Evolutionary conservation across 2,797 vertebrate species (phyloP), one percentile per base, ranked within the genome.

Genomic region (Epinephelus malabaricus): DNA sequence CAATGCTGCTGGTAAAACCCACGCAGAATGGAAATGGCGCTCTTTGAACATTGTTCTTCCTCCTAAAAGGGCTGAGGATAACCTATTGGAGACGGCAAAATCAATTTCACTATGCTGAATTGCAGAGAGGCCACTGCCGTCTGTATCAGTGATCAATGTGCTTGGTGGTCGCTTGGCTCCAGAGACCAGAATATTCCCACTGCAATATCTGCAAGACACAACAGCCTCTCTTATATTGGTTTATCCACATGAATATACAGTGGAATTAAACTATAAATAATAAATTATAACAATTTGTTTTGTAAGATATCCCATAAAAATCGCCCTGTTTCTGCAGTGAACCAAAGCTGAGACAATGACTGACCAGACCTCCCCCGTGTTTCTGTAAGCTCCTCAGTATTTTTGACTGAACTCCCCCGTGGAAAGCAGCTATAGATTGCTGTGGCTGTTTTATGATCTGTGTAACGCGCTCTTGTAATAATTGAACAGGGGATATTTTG

Each of bases 401-500:
- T 8, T 64, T 18, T 54, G n/a, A 79, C 27, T 27, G 27, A 53
- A 68, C 30, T 53, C 53, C 64, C 63, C 18, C 7, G 14, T 27
- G 59, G 64, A 6, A 40, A 70, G 51, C 59, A 65, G 54, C 62
- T 7, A 30, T 18, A 27, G 45, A 69, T 72, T 0, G 49, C n/a
- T 6, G 50, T 0, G 40, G 73, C 75, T 63, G 62, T 64, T 76
- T 89, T 62, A 84, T 85, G 69, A 77, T 81, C 85, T 75, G 73
- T 80, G 75, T 71, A 82, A 89, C 51, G 70, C 38, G 51, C 72
- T 82, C 77, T 69, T 63, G 63, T 69, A 34, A 81, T 88, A 76
- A 91, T 77, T 87, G 83, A 79, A 69, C 21, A 3, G 56, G 45
- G 67, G 81, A 78, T 94, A 91, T 90, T 94, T 90, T 87, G 49